A percentile compares a stretch with the other conserved stretches of the same genome.
These are phyloP conservation scores for Epistrophella euchroma DNA, from an alignment of 2,888 invertebrate species.

Conservation along the genomic window DNA sequence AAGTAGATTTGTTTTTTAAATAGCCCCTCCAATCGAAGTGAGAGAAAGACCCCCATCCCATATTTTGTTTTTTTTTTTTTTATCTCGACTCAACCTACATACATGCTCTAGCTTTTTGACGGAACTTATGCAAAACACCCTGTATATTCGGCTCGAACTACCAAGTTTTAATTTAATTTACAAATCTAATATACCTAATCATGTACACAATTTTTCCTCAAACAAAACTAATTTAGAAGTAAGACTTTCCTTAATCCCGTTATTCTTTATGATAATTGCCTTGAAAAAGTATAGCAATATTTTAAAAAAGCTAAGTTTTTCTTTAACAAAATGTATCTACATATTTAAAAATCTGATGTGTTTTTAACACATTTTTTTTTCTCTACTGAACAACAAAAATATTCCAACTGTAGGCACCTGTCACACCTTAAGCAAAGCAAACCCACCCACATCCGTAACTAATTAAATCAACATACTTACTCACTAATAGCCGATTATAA, in stretches of 20 bases:
- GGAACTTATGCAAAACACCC: too few relatives aligned
- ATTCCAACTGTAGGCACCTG: neutral
- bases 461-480: constrained; percentile 60
- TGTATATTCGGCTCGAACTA: too few relatives aligned
- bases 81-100: too few relatives aligned
- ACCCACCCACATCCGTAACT: neutral
- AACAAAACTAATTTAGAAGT: neutral
- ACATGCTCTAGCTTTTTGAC: too few relatives aligned
- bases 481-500: constrained; percentile 63
- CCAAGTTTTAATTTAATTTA: too few relatives aligned
- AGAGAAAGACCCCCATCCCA: too few relatives aligned
- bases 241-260: neutral
- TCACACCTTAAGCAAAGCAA: neutral
- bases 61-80: too few relatives aligned
- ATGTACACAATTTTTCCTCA: neutral
- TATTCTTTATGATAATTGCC: neutral
- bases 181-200: neutral
- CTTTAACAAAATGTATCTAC: too few relatives aligned
- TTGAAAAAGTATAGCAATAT: neutral
- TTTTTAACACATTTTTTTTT: neutral
- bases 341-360: neutral
- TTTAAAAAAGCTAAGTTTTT: neutral
- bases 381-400: neutral
- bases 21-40: too few relatives aligned
- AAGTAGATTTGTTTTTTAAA: too few relatives aligned